These are phyloP conservation scores for Volucella inflata DNA, from an alignment of 2,888 invertebrate species.

Conservation along the genomic window DNA sequence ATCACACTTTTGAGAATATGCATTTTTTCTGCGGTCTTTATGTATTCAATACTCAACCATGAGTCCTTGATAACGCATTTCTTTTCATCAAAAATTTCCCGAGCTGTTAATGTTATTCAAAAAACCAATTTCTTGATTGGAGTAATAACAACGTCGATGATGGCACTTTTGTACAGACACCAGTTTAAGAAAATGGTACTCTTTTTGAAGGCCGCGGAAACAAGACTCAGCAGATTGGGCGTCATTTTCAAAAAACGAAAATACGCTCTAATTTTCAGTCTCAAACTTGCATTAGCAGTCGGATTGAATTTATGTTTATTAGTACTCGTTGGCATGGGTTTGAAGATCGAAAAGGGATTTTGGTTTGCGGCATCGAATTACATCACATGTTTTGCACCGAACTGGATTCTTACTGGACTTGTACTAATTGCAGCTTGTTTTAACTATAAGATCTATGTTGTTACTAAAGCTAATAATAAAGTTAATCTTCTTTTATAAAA, in stretches of 20 bases:
- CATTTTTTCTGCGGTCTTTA: slow-evolving; percentile 30
- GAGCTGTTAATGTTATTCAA: slow-evolving; percentile 78
- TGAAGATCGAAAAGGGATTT: slow-evolving; percentile 65
- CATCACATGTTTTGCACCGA: slow-evolving; percentile 78
- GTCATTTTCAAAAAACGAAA: slow-evolving; percentile 75
- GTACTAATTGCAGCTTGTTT: slow-evolving; percentile 77
- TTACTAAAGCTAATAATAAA: slow-evolving; percentile 79
- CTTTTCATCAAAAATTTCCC: slow-evolving; percentile 78
- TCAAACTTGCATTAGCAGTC: slow-evolving; percentile 48
- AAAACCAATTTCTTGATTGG: slow-evolving; percentile 78
- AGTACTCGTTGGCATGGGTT: slow-evolving; percentile 65
- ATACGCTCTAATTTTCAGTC: slow-evolving; percentile 75
- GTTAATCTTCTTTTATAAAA: slow-evolving; percentile 68
- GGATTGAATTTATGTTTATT: slow-evolving; percentile 69
- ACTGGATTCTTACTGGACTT: slow-evolving; percentile 78
- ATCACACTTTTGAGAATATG: neutral
- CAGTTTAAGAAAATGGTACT: slow-evolving; percentile 69
- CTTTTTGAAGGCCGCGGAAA: slow-evolving; percentile 76
- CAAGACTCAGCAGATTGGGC: slow-evolving; percentile 77
- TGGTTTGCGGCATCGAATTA: slow-evolving; percentile 65
- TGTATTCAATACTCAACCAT: slow-evolving; percentile 62
- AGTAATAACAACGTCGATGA: slow-evolving; percentile 74
- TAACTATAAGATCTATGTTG: slow-evolving; percentile 77
- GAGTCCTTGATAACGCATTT: slow-evolving; percentile 78
- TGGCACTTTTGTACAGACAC: slow-evolving; percentile 71